A percentile compares a stretch with the other conserved stretches of the same genome.
Evolutionary conservation across 2,888 invertebrate genomes (phyloP).

Genomic region (Cyclophora punctaria): DNA sequence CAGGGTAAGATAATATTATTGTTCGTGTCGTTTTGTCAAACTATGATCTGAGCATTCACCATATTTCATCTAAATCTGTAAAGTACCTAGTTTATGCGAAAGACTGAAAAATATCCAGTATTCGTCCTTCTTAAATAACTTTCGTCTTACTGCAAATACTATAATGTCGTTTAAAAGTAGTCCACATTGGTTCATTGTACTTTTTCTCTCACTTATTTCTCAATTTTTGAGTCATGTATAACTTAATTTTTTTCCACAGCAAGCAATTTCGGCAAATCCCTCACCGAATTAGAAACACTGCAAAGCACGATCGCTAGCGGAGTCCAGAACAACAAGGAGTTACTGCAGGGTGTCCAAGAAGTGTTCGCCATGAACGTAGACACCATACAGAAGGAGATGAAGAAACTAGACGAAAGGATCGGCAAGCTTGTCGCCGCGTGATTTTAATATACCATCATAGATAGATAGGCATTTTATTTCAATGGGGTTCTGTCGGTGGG

Average conservation of each 20-base stretch:
- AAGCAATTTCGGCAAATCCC: slow-evolving; percentile 88
- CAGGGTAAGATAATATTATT: slow-evolving; percentile 78
- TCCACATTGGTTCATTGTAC: too few relatives aligned
- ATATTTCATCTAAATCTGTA: too few relatives aligned
- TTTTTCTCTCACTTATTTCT: too few relatives aligned
- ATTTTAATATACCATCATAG: slow-evolving; percentile 9
- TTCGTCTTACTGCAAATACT: too few relatives aligned
- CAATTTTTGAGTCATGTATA: neutral
- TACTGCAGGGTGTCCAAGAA: slow-evolving; percentile 86
- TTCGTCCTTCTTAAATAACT: too few relatives aligned
- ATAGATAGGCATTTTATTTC: too few relatives aligned
- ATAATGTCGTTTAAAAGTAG: too few relatives aligned
- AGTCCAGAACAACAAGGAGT: slow-evolving; percentile 84
- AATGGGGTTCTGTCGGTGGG: too few relatives aligned
- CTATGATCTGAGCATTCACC: too few relatives aligned
- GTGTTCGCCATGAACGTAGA: slow-evolving; percentile 87
- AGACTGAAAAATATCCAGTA: too few relatives aligned
- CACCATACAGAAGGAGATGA: slow-evolving; percentile 83
- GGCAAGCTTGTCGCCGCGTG: slow-evolving; percentile 71
- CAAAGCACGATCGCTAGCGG: slow-evolving; percentile 82
- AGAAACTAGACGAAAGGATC: slow-evolving; percentile 83
- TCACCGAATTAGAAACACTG: slow-evolving; percentile 85
- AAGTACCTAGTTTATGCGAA: too few relatives aligned
- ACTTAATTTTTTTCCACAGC: slow-evolving; percentile 68
- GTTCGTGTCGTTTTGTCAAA: too few relatives aligned